These are phyloP conservation scores for Drosophila arizonae DNA, from an alignment of 1,140 invertebrate species.

Conservation along the genomic window DNA sequence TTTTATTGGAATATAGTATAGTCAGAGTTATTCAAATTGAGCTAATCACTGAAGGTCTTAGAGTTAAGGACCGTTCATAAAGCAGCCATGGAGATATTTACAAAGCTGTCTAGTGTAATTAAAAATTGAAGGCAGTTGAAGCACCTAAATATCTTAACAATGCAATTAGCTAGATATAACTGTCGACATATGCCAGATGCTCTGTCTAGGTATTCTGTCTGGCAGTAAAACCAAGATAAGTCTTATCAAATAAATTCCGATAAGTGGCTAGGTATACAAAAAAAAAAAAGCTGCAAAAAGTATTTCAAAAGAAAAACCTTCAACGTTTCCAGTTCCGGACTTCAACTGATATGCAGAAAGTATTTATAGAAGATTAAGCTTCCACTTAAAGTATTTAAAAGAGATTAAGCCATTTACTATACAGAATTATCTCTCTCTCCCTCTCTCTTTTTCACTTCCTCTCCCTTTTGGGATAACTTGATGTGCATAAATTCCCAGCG, in stretches of 20 bases:
- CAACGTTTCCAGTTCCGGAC: slow-evolving; percentile 10
- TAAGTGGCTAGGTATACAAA: neutral
- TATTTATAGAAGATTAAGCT: slow-evolving; percentile 4
- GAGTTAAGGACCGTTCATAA: too few species aligned
- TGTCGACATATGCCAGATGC: neutral
- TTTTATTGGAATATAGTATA: too few species aligned
- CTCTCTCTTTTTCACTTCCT: neutral
- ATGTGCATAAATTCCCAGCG: neutral
- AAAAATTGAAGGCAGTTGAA: neutral
- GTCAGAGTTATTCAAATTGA: too few species aligned
- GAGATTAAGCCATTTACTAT: neutral
- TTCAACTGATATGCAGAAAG: neutral
- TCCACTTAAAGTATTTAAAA: neutral
- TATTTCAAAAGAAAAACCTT: neutral
- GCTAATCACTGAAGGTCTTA: too few species aligned
- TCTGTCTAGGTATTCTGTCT: neutral
- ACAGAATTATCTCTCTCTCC: neutral
- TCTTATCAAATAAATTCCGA: neutral
- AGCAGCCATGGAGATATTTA: neutral
- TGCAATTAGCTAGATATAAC: neutral
- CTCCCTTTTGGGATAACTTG: neutral
- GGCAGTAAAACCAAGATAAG: neutral
- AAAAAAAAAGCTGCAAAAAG: neutral
- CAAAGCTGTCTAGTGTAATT: neutral
- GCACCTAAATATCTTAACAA: neutral